Conservation (phyloP, 2,888 invertebrate genomes). For the Chaetoderma sp. region DNA sequence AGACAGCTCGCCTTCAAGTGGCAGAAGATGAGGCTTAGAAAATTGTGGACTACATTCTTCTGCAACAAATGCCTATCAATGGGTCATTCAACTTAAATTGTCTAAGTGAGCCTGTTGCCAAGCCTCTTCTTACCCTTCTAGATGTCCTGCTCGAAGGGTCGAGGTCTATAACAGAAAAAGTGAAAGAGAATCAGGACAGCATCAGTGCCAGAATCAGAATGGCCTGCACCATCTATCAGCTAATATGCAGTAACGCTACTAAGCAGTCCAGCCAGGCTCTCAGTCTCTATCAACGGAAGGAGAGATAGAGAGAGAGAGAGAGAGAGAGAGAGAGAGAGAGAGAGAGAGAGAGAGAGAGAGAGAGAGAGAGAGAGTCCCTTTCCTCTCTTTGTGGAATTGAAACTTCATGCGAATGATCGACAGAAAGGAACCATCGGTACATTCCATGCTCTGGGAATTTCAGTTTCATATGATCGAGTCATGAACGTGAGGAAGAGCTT, state of each 20-base stretch:
- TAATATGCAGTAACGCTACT: background rate
- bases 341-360: no score
- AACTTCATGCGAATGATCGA: background rate
- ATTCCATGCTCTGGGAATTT: background rate
- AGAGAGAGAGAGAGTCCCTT: background rate
- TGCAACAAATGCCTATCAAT: background rate
- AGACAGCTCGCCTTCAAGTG: no score
- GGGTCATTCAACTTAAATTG: no score
- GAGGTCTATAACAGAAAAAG: no score
- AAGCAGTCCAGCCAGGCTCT: background rate
- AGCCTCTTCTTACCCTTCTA: no score
- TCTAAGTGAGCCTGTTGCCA: no score
- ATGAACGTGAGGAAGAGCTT: background rate
- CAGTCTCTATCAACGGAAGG: background rate
- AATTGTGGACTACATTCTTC: background rate
- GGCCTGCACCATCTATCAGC: background rate
- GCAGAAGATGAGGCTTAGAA: slow-evolving; percentile 4
- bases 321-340: no score
- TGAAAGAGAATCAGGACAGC: no score
- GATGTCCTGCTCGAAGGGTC: no score
- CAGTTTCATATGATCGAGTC: background rate
- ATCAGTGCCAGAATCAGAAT: background rate
- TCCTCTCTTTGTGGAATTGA: background rate
- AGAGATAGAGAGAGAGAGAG: no score
- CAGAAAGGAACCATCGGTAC: background rate